Evolutionary conservation across 2,888 invertebrate genomes (phyloP).

Genomic region (Cephus sareptanus): DNA sequence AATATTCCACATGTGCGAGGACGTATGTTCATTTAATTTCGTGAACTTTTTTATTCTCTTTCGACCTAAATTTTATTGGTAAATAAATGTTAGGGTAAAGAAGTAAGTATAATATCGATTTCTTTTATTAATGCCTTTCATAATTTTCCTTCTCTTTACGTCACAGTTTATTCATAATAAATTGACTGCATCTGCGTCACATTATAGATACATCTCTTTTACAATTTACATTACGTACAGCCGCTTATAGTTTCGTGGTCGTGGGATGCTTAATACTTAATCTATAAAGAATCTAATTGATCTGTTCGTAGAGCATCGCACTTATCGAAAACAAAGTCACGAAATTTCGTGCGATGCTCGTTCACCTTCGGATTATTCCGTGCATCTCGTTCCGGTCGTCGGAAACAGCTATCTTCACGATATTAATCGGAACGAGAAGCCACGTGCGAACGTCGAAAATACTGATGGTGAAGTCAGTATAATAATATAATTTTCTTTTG

Average conservation of each 20-base stretch:
- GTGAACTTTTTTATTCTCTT: too few relatives aligned
- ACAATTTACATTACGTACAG: conserved; percentile 59
- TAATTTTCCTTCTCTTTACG: neutral
- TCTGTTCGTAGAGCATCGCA: conserved; percentile 6
- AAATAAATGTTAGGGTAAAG: too few relatives aligned
- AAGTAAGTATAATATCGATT: too few relatives aligned
- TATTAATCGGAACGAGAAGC: neutral
- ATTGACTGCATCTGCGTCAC: conserved; percentile 12
- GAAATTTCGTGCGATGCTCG: conserved; percentile 22
- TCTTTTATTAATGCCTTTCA: too few relatives aligned
- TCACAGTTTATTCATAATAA: conserved; percentile 16
- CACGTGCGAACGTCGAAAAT: too few relatives aligned
- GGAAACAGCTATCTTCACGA: neutral
- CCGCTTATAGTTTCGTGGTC: conserved; percentile 54
- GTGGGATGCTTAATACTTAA: conserved; percentile 43
- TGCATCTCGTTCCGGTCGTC: too few relatives aligned
- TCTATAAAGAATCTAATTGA: neutral
- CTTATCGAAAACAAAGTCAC: conserved; percentile 21
- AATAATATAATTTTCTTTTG: too few relatives aligned
- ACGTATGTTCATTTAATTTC: too few relatives aligned
- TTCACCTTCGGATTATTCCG: neutral
- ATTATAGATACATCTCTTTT: conserved; percentile 14
- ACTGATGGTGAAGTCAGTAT: too few relatives aligned
- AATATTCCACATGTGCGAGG: too few relatives aligned
- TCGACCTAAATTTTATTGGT: too few relatives aligned